Evolutionary conservation across 64 coral and sea anemone genomes (phyloP), one percentile per base, ranked within the genome.

Genomic region (Cladopsammia gracilis): DNA sequence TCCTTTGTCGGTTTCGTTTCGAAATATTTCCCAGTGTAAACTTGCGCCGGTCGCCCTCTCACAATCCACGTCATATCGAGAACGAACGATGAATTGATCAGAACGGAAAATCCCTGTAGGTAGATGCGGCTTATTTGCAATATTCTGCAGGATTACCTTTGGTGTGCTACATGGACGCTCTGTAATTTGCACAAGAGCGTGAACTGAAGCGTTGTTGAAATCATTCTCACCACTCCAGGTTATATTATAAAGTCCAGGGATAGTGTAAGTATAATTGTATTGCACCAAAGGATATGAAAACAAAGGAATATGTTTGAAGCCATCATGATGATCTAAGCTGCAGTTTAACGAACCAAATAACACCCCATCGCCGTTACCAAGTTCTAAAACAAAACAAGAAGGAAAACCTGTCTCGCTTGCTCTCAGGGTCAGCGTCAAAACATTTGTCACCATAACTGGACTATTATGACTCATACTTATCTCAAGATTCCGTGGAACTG

Each of bases 341-440:
- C 81, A 73, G 16, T 58, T 84, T 6, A 18, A 47, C 20, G 75
- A 54, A 6, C 91, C 79, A 78, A 74, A 96, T 23, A 80, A 70
- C 0, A 86, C n/a, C 48, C 60, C 76, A 11, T 25, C 48, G 8
- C 71, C 79, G 60, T 96, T 81, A 23, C 71, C 91, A 60, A 96
- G 87, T 58, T 93, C 81, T 25, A 96, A 25, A 61, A 93, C 42
- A 53, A 93, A 96, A 25, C 91, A 96, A 25, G 91, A 96, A 8
- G 26, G 59, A 66, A 72, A 75, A 0, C 80, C 86, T n/a, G 62
- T 58, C 23, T 89, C 60, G 6, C 51, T 10, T n/a, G 93, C 76
- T 69, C 19, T 70, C 8, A 96, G 7, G 16, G 52, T 89, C 68
- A 96, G 75, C 16, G 13, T 20, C 14, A 81, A 25, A 15, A 78